A percentile compares a stretch with the other conserved stretches of the same genome.
phyloP scores from a whole-genome alignment of 2,888 invertebrate species.

The Tethea ocularis region DNA sequence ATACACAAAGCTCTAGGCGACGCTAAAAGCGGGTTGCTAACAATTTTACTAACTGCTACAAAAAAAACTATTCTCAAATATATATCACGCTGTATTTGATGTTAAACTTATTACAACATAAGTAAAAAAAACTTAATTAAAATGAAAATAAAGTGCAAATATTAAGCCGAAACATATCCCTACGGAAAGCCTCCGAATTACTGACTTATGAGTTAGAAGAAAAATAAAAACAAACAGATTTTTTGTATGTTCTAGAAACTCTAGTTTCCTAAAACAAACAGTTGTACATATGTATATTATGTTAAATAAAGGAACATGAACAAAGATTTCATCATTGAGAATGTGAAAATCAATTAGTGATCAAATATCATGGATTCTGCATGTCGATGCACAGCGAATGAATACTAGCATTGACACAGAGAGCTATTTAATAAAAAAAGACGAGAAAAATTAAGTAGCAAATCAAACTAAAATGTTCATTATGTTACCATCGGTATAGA shows the following conservation, averaged over 20 bases:
- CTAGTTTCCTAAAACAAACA: conserved; percentile 32
- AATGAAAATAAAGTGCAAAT: conserved; percentile 65
- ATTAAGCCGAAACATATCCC: conserved; percentile 50
- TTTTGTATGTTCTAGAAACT: conserved; percentile 17
- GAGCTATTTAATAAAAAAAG: conserved; percentile 55
- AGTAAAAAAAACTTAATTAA: conserved; percentile 57
- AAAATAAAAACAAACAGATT: neutral
- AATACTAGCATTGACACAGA: conserved; percentile 46
- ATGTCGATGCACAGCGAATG: conserved; percentile 27
- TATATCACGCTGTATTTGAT: conserved; percentile 74
- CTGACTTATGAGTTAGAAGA: conserved; percentile 14
- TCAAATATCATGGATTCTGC: conserved; percentile 28
- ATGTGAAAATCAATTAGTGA: conserved; percentile 52
- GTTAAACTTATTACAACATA: conserved; percentile 72
- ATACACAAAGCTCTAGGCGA: conserved; percentile 66
- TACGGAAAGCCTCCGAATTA: conserved; percentile 32
- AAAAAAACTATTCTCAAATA: conserved; percentile 66
- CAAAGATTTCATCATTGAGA: conserved; percentile 34
- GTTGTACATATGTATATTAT: conserved; percentile 30
- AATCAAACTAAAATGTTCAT: conserved; percentile 43
- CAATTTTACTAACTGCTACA: conserved; percentile 49
- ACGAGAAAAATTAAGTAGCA: conserved; percentile 46
- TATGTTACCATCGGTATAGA: conserved; percentile 58
- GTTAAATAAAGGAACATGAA: conserved; percentile 48
- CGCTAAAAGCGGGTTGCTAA: conserved; percentile 69